phyloP scores from a whole-genome alignment of 2,888 invertebrate species.

The Beris chalybata region DNA sequence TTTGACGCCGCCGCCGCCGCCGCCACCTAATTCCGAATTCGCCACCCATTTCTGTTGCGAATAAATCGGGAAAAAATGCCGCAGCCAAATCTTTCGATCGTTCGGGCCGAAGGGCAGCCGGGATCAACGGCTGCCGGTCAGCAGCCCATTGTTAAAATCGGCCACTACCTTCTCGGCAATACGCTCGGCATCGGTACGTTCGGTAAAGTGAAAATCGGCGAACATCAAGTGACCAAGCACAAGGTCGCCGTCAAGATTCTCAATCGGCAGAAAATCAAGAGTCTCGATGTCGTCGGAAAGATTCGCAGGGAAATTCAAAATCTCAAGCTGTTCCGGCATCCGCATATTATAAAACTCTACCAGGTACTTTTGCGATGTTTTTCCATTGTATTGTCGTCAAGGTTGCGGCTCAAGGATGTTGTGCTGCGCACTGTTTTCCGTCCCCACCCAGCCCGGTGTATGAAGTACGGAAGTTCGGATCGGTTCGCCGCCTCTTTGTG shows the following conservation, averaged over 20 bases:
- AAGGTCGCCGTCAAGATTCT: constrained; percentile 99
- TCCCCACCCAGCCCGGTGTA: too few species aligned
- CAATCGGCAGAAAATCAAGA: constrained; percentile 98
- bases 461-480: not conserved
- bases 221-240: constrained; percentile 95
- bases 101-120: constrained; percentile 32
- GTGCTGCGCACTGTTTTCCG: too few species aligned
- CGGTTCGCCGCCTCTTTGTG: not conserved
- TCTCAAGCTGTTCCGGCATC: constrained; percentile 97
- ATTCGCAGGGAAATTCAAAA: constrained; percentile 99
- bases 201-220: constrained; percentile 99
- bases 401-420: too few species aligned
- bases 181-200: constrained; percentile 95
- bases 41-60: not conserved
- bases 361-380: constrained; percentile 58
- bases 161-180: constrained; percentile 91
- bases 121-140: constrained; percentile 40
- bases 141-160: constrained; percentile 88
- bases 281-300: constrained; percentile 98
- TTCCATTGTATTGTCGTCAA: not conserved
- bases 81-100: constrained; percentile 32
- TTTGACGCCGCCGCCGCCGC: not conserved
- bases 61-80: constrained; percentile 34
- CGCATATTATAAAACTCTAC: constrained; percentile 97
- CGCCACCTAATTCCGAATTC: not conserved